Conservation (phyloP, 1,140 invertebrate species). For the Drosophila lacertosa region DNA sequence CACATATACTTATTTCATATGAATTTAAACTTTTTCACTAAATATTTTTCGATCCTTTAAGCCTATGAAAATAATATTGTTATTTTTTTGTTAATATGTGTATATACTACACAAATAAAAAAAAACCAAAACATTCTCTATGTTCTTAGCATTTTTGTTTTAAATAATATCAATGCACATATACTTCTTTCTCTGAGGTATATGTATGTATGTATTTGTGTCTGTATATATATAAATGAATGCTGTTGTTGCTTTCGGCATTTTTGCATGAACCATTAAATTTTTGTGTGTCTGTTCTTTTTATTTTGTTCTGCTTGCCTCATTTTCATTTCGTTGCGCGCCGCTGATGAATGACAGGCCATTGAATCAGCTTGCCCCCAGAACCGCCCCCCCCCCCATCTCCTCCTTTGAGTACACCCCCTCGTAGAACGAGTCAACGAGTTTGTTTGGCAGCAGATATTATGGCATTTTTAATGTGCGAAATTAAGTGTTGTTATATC, state of each 20-base stretch:
- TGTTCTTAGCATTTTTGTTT: too few relatives aligned
- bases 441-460: constrained; percentile 33
- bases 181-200: too few relatives aligned
- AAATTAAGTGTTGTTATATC: constrained; percentile 80
- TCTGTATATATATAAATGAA: too few relatives aligned
- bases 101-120: too few relatives aligned
- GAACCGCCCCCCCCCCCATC: not conserved
- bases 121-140: too few relatives aligned
- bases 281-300: constrained; percentile 35
- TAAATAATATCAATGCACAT: too few relatives aligned
- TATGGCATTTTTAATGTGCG: constrained; percentile 77
- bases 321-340: constrained; percentile 69
- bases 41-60: too few relatives aligned
- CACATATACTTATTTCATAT: not conserved
- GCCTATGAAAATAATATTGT: too few relatives aligned
- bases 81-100: too few relatives aligned
- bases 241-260: constrained; percentile 41
- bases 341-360: constrained; percentile 74
- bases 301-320: constrained; percentile 49
- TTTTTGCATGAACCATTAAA: constrained; percentile 73
- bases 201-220: too few relatives aligned
- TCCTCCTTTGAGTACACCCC: not conserved
- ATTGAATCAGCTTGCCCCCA: constrained; percentile 47
- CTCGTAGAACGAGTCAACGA: constrained; percentile 15
- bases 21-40: too few relatives aligned